Conservation (phyloP, 2,888 invertebrate species). For the Julus scandinavius region DNA sequence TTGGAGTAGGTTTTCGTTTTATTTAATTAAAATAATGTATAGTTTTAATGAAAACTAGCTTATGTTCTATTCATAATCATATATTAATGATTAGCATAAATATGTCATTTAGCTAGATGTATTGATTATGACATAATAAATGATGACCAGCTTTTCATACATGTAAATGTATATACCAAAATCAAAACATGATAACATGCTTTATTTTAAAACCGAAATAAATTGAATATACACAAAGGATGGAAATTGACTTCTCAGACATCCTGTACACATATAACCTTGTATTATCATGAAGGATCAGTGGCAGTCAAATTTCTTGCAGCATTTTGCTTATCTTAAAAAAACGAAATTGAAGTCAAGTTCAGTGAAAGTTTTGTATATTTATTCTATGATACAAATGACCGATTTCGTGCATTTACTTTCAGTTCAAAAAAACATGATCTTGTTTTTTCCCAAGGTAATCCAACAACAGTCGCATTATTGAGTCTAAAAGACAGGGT, state of each 20-base stretch:
- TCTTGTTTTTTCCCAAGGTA: neutral
- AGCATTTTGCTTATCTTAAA: neutral
- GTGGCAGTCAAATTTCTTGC: neutral
- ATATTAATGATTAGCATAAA: too few species aligned
- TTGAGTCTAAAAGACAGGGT: neutral
- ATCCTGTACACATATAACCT: neutral
- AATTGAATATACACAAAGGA: too few species aligned
- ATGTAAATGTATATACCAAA: too few species aligned
- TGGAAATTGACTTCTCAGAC: neutral
- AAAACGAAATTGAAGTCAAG: constrained; percentile 24
- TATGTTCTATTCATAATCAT: too few species aligned
- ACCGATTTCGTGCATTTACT: constrained; percentile 22
- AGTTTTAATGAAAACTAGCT: too few species aligned
- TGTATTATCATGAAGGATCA: neutral
- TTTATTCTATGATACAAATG: neutral
- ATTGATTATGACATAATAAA: too few species aligned
- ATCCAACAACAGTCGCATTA: neutral
- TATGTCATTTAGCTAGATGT: too few species aligned
- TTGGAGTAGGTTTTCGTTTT: too few species aligned
- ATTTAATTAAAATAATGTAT: too few species aligned
- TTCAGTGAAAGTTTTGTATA: neutral
- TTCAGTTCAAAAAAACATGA: neutral
- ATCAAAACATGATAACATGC: too few species aligned
- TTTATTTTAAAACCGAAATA: too few species aligned
- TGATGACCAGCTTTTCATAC: too few species aligned